Evolutionary conservation across 2,888 invertebrate genomes (phyloP), one percentile per base, ranked within the genome.

Genomic region (Brenthis hecate): DNA sequence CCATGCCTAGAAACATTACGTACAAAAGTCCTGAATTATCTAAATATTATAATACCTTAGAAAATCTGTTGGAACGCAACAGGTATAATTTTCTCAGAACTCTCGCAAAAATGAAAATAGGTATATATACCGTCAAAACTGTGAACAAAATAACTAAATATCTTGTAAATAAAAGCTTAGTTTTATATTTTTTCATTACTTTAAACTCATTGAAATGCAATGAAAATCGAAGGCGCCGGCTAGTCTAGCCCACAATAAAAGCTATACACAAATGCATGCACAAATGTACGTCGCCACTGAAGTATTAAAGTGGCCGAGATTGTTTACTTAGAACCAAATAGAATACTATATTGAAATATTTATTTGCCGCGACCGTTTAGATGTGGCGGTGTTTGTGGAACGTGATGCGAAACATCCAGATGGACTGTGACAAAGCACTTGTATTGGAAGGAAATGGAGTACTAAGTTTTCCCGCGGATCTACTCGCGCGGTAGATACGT

Each of bases 311-410:
- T 68, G 73, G 66, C 72, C 65, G 60, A 66, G 70, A 69, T 72
- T 73, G 75, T 76, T 79, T 79, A 78, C 79, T 78, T 79, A 84
- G 81, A 84, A 84, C 62, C 66, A 69, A 61, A 71, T 55, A 61
- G 65, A 43, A 43, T 57, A 55, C 19, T 43, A 62, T 62, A 60
- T 28, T 63, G 65, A 72, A 70, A 74, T 73, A 75, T 75, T 75
- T 74, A 75, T 74, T 75, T 73, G 68, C 62, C 56, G 66, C 65
- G 68, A 65, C 62, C 68, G 69, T 73, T 75, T 72, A 66, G 66
- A 65, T 71, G 66, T 60, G 65, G 66, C 65, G 56, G 16, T 70
- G 73, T 73, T 73, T 74, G 74, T 47, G 55, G 74, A 74, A 74
- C 74, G 74, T 73, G 74, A 70, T 68, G 58, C 51, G 70, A 66